Evolutionary conservation across 1,140 invertebrate species (phyloP).

Genomic region (Trichonephila inaurata): DNA sequence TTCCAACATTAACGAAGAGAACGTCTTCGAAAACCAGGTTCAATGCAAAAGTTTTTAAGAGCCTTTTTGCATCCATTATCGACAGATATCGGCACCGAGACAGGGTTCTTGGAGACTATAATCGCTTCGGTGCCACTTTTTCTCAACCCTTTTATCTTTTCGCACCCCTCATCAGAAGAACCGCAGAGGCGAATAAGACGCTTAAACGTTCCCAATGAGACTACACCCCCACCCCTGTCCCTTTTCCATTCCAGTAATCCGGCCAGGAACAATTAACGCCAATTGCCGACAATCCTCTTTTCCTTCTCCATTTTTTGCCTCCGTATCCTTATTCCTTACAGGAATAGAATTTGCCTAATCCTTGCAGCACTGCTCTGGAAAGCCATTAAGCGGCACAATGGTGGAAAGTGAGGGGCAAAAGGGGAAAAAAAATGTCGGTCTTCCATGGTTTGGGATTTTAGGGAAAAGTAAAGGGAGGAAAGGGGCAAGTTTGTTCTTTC

Average conservation of each 20-base stretch:
- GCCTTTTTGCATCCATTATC: slow-evolving; percentile 10
- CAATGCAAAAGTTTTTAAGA: neutral
- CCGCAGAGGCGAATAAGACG: neutral
- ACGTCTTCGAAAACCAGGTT: too few species aligned
- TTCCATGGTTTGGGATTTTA: neutral
- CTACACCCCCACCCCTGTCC: neutral
- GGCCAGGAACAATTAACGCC: slow-evolving; percentile 25
- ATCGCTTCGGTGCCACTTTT: neutral
- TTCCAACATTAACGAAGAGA: too few species aligned
- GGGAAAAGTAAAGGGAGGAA: neutral
- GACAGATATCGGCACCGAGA: neutral
- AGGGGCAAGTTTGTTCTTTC: slow-evolving; percentile 12
- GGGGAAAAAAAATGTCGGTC: neutral
- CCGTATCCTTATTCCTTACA: slow-evolving; percentile 3
- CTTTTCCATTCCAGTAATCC: neutral
- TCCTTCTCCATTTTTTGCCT: neutral
- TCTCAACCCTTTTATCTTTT: slow-evolving; percentile 3
- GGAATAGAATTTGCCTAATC: slow-evolving; percentile 24
- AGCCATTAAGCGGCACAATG: slow-evolving; percentile 11
- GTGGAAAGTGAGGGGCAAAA: too few species aligned
- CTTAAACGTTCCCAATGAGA: neutral
- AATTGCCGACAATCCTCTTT: slow-evolving; percentile 19
- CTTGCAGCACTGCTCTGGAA: neutral
- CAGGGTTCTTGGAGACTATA: neutral
- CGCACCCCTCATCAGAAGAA: neutral